A percentile compares a stretch with the other conserved stretches of the same genome.
phyloP scores from a whole-genome alignment of 2,888 invertebrate species.

The Aleiodes testaceus region DNA sequence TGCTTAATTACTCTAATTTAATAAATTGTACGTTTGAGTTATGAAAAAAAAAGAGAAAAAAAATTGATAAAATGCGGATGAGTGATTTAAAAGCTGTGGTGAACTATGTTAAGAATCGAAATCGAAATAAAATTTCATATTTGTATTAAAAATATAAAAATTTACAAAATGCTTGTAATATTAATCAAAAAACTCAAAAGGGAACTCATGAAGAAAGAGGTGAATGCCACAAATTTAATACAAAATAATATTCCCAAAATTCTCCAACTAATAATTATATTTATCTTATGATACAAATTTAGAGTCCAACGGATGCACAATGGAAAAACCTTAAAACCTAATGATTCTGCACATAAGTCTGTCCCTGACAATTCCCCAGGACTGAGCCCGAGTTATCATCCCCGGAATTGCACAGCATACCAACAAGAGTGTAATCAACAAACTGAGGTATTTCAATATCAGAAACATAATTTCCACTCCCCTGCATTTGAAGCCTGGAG shows the following conservation, averaged over 20 bases:
- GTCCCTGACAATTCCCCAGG: slow-evolving; percentile 56
- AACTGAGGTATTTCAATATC: slow-evolving; percentile 67
- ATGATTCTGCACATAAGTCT: slow-evolving; percentile 68
- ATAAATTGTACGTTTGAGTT: neutral
- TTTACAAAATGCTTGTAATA: no score
- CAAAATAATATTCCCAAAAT: neutral
- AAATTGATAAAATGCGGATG: slow-evolving; percentile 21
- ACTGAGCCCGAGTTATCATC: slow-evolving; percentile 56
- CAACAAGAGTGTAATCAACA: slow-evolving; percentile 70
- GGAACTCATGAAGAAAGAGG: no score
- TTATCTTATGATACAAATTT: slow-evolving; percentile 65
- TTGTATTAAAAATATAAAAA: slow-evolving; percentile 11
- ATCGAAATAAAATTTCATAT: slow-evolving; percentile 23
- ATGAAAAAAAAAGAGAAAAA: slow-evolving; percentile 3
- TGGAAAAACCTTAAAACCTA: slow-evolving; percentile 50
- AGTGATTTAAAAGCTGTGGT: slow-evolving; percentile 20
- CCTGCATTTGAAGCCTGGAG: slow-evolving; percentile 57
- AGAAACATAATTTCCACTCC: slow-evolving; percentile 43
- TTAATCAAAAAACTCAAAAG: no score
- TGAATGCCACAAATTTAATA: no score
- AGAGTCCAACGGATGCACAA: slow-evolving; percentile 44
- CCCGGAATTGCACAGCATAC: slow-evolving; percentile 68
- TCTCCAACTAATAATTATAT: slow-evolving; percentile 51
- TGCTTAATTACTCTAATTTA: neutral
- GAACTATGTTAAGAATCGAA: neutral